phyloP scores from a whole-genome alignment of 2,888 invertebrate species.

The Lasioglossum morio region DNA sequence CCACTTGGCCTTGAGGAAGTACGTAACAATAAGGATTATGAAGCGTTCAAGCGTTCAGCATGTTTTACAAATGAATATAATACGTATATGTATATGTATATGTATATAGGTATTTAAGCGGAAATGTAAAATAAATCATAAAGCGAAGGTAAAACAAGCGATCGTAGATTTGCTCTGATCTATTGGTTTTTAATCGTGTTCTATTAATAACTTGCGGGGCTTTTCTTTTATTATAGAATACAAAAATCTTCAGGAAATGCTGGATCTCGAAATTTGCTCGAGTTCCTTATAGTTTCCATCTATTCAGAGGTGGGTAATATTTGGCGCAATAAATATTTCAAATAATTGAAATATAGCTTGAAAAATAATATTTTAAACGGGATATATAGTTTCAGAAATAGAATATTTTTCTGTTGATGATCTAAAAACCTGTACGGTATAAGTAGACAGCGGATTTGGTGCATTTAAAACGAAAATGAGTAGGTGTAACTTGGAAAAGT shows the following conservation, averaged over 20 bases:
- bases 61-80: slow-evolving; percentile 43
- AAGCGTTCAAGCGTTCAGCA: slow-evolving; percentile 54
- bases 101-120: slow-evolving; percentile 36
- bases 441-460: no score
- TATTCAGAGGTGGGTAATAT: background rate
- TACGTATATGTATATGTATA: slow-evolving; percentile 33
- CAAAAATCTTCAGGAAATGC: background rate
- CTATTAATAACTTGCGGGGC: background rate
- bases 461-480: no score
- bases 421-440: no score
- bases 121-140: slow-evolving; percentile 49
- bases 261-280: background rate
- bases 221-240: background rate
- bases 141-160: slow-evolving; percentile 57
- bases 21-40: slow-evolving; percentile 63
- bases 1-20: slow-evolving; percentile 63
- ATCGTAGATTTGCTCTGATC: slow-evolving; percentile 31
- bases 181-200: background rate
- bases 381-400: no score
- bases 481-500: no score
- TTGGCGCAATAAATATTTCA: no score
- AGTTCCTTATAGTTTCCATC: background rate
- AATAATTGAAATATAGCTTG: no score
- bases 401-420: no score
- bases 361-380: no score